phyloP scores from a whole-genome alignment of 2,797 vertebrate genomes.

The Parauchenoglanis punctatus region DNA sequence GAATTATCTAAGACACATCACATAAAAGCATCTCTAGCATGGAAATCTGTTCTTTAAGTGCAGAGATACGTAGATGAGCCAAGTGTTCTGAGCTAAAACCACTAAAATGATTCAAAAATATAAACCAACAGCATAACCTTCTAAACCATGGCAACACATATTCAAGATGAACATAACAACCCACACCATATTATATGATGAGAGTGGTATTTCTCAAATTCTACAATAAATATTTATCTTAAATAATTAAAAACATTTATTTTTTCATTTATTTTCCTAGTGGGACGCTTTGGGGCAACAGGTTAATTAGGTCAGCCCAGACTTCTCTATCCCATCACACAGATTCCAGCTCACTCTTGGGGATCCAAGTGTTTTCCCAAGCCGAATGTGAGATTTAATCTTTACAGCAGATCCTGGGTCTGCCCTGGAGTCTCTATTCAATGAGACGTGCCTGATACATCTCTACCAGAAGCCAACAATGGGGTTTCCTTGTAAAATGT shows the following conservation, averaged over 20 bases:
- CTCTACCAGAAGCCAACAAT: neutral
- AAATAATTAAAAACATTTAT: neutral
- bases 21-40: neutral
- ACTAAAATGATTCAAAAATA: neutral
- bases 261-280: too few species aligned
- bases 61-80: neutral
- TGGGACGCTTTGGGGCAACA: neutral
- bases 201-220: neutral
- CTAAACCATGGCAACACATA: neutral
- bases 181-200: neutral
- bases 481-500: neutral
- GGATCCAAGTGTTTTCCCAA: neutral
- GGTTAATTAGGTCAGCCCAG: neutral
- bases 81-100: neutral
- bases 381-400: neutral
- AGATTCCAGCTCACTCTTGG: neutral
- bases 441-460: neutral
- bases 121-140: neutral
- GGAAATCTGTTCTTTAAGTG: neutral
- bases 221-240: neutral
- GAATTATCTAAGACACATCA: conserved; percentile 18
- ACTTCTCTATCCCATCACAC: neutral
- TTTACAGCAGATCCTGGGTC: neutral
- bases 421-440: neutral
- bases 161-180: neutral